These are phyloP conservation scores for Proterorhinus semilunaris DNA, from an alignment of 2,113 vertebrate species.

Conservation along the genomic window DNA sequence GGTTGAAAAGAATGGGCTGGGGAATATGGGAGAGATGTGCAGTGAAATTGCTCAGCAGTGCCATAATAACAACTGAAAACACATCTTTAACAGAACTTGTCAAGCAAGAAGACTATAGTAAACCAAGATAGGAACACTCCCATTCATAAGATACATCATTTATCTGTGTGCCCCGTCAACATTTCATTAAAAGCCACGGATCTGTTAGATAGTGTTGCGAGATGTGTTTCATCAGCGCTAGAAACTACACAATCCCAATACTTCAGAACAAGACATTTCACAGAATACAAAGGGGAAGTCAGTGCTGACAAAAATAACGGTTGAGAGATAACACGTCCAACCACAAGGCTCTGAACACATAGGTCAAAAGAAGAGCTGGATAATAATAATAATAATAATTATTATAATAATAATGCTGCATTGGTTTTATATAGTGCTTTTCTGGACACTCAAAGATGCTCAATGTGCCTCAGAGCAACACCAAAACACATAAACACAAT, in stretches of 20 bases:
- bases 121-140: not conserved
- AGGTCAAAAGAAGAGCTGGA: not conserved
- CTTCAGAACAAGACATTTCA: not conserved
- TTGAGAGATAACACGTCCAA: not conserved
- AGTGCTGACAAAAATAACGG: not conserved
- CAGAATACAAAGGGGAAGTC: not conserved
- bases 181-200: too few relatives aligned
- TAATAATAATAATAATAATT: not conserved
- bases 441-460: too few relatives aligned
- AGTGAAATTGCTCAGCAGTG: not conserved
- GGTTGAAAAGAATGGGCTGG: not conserved
- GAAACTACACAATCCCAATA: not conserved
- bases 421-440: too few relatives aligned
- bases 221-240: not conserved
- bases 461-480: too few relatives aligned
- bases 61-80: not conserved
- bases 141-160: too few relatives aligned
- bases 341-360: not conserved
- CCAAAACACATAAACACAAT: too few relatives aligned
- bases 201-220: not conserved
- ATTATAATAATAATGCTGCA: too few relatives aligned
- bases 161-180: not conserved
- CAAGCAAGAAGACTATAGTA: not conserved
- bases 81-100: too few relatives aligned
- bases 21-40: not conserved